Base-by-base conservation (phyloP, 2,797 vertebrate species). In the Adrianichthys oophorus region DNA sequence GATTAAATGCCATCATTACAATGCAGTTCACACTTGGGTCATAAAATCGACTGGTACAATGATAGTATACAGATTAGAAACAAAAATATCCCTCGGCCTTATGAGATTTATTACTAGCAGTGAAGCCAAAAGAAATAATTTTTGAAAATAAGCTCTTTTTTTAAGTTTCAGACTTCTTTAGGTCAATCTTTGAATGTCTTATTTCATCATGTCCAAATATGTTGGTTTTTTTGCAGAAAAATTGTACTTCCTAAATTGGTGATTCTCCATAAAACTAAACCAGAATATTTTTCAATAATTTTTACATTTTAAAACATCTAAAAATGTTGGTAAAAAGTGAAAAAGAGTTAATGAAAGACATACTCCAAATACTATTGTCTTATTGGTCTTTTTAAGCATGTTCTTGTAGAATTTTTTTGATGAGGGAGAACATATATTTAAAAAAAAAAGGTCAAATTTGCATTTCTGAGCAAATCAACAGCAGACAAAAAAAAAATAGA, bases 1-100 rank as follows among this genome's bases (percentile, higher is more conserved):
- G 75, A 90, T 88, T 80, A 85, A 84, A 74, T 53, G 55, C 18
- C 40, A 21, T 74, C 56, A 79, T 83, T 78, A 70, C 43, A 61
- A 86, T 76, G 48, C 45, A 23, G 13, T 15, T 10, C 19, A 45
- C 52, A 65, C 74, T 68, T 46, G 58, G 24, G 4, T 14, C 51
- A 47, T 29, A 48, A 32, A 15, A 14, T 29, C 12, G 13, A 51
- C 40, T 51, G 29, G 52, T 52, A 62, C 29, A 41, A 15, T 0
- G n/a, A 58, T 40, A 76, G 41, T 18, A 7, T 15, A n/a, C 8
- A 23, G 48, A 48, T 66, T 44, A 46, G 23, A 51, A 56, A 60
- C 18, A 29, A 15, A 40, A 4, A 44, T 7, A 10, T 12, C 52
- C 24, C 19, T 47, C 15, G 29, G 5, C 44, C 66, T 70, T 56